A percentile compares a stretch with the other conserved stretches of the same genome.
Evolutionary conservation across 2,113 vertebrate species (phyloP).

Genomic region (Menidia beryllina): DNA sequence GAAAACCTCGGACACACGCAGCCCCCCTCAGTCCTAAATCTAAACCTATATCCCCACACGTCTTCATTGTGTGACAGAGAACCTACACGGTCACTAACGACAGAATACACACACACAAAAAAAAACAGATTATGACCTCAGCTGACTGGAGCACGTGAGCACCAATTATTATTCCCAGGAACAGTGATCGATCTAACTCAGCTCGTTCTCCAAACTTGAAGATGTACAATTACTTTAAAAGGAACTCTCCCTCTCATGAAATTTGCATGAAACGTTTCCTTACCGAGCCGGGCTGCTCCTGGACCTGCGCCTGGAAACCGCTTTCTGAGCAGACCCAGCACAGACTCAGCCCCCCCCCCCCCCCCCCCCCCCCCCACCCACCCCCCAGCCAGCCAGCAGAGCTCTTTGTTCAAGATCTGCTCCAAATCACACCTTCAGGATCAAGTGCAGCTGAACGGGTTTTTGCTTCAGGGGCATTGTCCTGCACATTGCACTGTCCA

Average conservation of each 20-base stretch:
- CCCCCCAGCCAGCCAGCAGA: slow-evolving; percentile 11
- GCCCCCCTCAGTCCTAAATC: neutral
- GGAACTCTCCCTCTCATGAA: neutral
- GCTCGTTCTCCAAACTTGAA: neutral
- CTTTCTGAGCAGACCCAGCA: slow-evolving; percentile 28
- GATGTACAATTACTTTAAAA: neutral
- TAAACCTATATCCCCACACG: neutral
- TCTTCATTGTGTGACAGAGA: neutral
- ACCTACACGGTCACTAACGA: neutral
- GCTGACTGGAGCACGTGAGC: neutral
- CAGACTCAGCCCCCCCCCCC: too few species aligned
- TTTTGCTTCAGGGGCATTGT: neutral
- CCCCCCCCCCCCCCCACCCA: too few species aligned
- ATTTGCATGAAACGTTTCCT: slow-evolving; percentile 22
- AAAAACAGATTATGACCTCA: neutral
- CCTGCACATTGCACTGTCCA: too few species aligned
- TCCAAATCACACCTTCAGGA: slow-evolving; percentile 14
- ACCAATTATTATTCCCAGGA: neutral
- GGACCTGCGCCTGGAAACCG: slow-evolving; percentile 24
- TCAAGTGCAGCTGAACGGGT: neutral
- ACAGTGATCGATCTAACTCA: neutral
- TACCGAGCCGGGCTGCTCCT: slow-evolving; percentile 30
- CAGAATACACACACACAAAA: neutral
- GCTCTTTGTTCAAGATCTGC: slow-evolving; percentile 47
- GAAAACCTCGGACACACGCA: slow-evolving; percentile 47